phyloP scores from a whole-genome alignment of 2,797 vertebrate species.

The Poeciliopsis gracilis region DNA sequence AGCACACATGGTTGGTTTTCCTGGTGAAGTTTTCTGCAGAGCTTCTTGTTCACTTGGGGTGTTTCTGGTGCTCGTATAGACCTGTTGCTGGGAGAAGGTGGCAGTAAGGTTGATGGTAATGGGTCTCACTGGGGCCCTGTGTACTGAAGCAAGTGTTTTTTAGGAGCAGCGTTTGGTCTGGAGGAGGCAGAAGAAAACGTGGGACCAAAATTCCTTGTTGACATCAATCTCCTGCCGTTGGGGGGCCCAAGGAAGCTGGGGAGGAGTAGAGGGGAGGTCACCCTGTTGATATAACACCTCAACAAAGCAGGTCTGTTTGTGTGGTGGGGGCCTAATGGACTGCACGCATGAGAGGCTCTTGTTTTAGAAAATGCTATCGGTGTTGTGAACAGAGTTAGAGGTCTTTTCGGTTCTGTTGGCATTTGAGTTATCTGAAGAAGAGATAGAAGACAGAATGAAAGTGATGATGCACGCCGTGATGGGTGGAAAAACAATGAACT shows the following conservation, averaged over 20 bases:
- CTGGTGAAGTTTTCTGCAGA: conserved; percentile 62
- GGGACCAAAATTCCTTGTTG: conserved; percentile 83
- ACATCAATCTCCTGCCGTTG: conserved; percentile 85
- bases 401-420: conserved; percentile 33
- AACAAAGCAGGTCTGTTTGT: conserved; percentile 85
- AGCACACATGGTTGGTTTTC: conserved; percentile 41
- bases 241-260: conserved; percentile 81
- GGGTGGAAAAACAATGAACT: conserved; percentile 34
- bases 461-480: conserved; percentile 26
- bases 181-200: conserved; percentile 73
- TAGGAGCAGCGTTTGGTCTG: conserved; percentile 68
- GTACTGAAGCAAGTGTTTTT: conserved; percentile 78
- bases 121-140: conserved; percentile 74
- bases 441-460: conserved; percentile 36
- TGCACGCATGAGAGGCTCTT: conserved; percentile 70
- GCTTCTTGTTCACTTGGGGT: conserved; percentile 74
- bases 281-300: conserved; percentile 85
- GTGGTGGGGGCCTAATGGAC: conserved; percentile 76
- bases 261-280: conserved; percentile 75
- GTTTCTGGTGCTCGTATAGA: conserved; percentile 69
- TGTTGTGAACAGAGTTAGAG: conserved; percentile 32
- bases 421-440: conserved; percentile 42
- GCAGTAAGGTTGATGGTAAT: conserved; percentile 54
- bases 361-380: conserved; percentile 69
- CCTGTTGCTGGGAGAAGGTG: conserved; percentile 56